Evolutionary conservation across 2,888 invertebrate species (phyloP).

Genomic region (Chalcosyrphus nemorum): DNA sequence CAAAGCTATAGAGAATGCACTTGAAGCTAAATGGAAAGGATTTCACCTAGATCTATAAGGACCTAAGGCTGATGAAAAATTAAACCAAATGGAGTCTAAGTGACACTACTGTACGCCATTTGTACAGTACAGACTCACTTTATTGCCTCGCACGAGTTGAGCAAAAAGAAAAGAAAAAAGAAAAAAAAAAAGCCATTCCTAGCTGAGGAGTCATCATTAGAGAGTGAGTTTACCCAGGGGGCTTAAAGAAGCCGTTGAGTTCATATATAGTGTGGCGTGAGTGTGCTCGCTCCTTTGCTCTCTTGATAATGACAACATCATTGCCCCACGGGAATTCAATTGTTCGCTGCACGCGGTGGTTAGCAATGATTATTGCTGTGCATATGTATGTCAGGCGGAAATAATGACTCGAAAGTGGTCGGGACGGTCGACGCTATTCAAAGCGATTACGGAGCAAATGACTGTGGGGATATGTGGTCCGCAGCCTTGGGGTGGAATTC

Average conservation of each 20-base stretch:
- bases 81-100: slow-evolving; percentile 20
- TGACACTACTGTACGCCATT: slow-evolving; percentile 21
- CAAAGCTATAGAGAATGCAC: slow-evolving; percentile 21
- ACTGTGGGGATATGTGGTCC: background rate
- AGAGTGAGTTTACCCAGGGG: background rate
- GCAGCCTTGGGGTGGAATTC: background rate
- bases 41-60: slow-evolving; percentile 36
- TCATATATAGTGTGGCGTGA: background rate
- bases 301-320: slow-evolving; percentile 49
- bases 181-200: background rate
- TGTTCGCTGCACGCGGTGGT: slow-evolving; percentile 41
- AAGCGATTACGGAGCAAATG: slow-evolving; percentile 51
- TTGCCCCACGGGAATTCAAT: slow-evolving; percentile 56
- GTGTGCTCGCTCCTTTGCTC: background rate
- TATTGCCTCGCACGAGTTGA: background rate
- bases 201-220: slow-evolving; percentile 7
- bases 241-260: background rate
- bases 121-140: slow-evolving; percentile 6
- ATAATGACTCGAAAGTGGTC: slow-evolving; percentile 49
- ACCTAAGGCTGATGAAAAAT: slow-evolving; percentile 26
- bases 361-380: slow-evolving; percentile 17
- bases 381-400: slow-evolving; percentile 56
- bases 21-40: slow-evolving; percentile 42
- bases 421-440: slow-evolving; percentile 31
- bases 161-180: background rate